These are phyloP conservation scores for Ptilorrhoa leucosticta DNA, from an alignment of 2,113 vertebrate species.

Conservation along the genomic window DNA sequence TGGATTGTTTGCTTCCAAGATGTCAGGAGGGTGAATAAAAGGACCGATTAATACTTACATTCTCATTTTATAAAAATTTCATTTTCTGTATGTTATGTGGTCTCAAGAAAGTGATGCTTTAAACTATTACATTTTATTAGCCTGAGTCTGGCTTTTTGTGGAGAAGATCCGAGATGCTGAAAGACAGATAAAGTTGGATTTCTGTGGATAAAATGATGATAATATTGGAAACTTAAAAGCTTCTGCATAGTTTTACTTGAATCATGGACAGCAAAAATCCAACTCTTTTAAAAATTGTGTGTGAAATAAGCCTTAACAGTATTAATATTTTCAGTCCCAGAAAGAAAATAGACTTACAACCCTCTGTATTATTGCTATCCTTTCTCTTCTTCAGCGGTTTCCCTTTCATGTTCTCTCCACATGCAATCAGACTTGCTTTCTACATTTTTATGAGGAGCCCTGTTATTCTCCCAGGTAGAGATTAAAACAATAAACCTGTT, in stretches of 20 bases:
- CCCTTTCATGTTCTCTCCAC: neutral
- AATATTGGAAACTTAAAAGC: neutral
- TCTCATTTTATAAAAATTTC: neutral
- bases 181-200: slow-evolving; percentile 12
- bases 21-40: neutral
- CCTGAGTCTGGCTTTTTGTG: neutral
- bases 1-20: neutral
- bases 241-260: neutral
- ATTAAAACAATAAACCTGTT: neutral
- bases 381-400: neutral
- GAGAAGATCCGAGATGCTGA: neutral
- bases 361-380: neutral
- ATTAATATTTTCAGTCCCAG: neutral
- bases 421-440: neutral
- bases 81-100: neutral
- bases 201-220: neutral
- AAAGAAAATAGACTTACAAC: neutral
- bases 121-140: neutral
- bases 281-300: fast-evolving
- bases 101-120: neutral
- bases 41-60: neutral
- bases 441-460: neutral
- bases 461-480: neutral
- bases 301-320: neutral
- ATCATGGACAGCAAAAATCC: neutral